phyloP scores from a whole-genome alignment of 2,888 invertebrate species.

The Plebejus melissa region DNA sequence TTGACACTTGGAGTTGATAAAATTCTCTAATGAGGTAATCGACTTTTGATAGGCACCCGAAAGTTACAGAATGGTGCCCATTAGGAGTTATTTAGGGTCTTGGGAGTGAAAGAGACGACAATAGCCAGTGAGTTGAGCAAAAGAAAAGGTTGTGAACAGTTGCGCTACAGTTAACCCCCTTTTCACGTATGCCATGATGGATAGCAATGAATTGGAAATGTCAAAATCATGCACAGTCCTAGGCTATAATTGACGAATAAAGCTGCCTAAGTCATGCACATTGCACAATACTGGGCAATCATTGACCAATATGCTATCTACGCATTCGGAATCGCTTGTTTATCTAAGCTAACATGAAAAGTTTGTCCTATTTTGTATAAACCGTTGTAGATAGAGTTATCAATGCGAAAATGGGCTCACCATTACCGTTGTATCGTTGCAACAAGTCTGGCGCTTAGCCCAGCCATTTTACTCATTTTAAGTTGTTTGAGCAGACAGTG shows the following conservation, averaged over 20 bases:
- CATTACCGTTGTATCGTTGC: background rate
- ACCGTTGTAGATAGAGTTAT: background rate
- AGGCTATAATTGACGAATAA: too few relatives aligned
- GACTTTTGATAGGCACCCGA: conserved; percentile 17
- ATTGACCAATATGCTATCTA: too few relatives aligned
- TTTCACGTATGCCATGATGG: too few relatives aligned
- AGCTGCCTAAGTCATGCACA: background rate
- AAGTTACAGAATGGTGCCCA: conserved; percentile 14
- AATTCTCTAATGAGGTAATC: conserved; percentile 24
- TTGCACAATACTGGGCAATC: background rate
- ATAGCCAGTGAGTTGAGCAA: background rate
- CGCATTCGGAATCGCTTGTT: too few relatives aligned
- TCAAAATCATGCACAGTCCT: background rate
- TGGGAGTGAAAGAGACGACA: background rate
- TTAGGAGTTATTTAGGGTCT: background rate
- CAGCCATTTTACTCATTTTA: background rate
- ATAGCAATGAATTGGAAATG: background rate
- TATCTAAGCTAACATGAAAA: too few relatives aligned
- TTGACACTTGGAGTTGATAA: conserved; percentile 21
- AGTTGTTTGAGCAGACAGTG: background rate
- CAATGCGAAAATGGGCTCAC: background rate
- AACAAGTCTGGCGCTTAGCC: background rate
- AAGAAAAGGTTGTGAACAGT: background rate
- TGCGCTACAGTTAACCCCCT: background rate
- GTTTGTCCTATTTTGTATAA: background rate